Base-by-base conservation (phyloP, 2,113 vertebrate species). In the Stigmatopora argus region DNA sequence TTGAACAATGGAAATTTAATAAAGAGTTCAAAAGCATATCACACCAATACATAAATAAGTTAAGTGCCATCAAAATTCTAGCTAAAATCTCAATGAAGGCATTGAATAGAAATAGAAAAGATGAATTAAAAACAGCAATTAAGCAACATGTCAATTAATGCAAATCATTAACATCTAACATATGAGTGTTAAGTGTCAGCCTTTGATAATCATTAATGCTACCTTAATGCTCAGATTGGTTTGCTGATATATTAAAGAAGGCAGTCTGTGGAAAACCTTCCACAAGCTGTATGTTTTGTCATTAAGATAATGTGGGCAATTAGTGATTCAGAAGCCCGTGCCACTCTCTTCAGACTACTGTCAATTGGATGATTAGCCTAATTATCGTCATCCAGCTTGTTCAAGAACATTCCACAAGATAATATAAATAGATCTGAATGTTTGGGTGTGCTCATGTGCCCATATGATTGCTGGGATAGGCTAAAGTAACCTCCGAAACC, bases 361-460 rank as follows among this genome's bases (percentile, higher is more conserved):
- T 63, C 77, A 81, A 86, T 84, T 88, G 76, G 78, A 86, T 88
- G 83, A 80, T 72, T 81, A 70, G 75, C 77, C 65, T 80, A 87
- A 87, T 87, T 86, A 83, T 64, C 75, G 82, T 80, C 78, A 74
- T 81, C 78, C 77, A 64, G 66, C 61, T 46, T 86, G 83, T 80
- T 51, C 44, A 80, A 85, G 79, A 83, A 79, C 80, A 58, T 80
- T 82, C 84, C 78, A 85, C 79, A 82, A 85, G 78, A 88, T 69
- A 74, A 77, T 80, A 73, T 71, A 63, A 72, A 61, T 53, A 73
- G 73, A 31, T 31, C 26, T 1, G 1, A 31, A 31, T 31, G 26
- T 31, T 31, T 31, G 26, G 26, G 26, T 31, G 26, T 31, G 26
- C 26, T 31, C 26, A 31, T 31, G 26, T 31, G 1, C 26, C 26